Evolutionary conservation across 2,113 vertebrate genomes (phyloP).

Genomic region (Atractosteus spatula): DNA sequence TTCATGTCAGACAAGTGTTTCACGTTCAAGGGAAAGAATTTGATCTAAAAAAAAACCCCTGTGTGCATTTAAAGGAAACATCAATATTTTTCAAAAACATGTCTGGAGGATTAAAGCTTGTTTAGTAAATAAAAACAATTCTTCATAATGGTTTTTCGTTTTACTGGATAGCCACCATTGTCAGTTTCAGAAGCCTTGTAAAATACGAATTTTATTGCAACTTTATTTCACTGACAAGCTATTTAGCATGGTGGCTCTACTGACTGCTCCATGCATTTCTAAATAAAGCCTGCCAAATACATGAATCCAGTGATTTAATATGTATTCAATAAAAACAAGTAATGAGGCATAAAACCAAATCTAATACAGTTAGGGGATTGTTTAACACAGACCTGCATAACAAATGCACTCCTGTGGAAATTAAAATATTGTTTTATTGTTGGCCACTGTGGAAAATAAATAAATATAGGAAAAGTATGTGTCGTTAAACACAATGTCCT

Average conservation of each 20-base stretch:
- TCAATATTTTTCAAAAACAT: no score
- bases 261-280: constrained; percentile 9
- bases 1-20: no score
- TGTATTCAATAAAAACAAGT: constrained; percentile 32
- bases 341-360: constrained; percentile 24
- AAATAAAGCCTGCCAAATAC: constrained; percentile 8
- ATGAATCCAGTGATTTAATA: constrained; percentile 23
- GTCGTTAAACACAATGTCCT: constrained; percentile 3
- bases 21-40: no score
- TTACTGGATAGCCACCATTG: constrained; percentile 11
- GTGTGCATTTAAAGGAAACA: no score
- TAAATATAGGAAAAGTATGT: constrained; percentile 3
- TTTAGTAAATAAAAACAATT: no score
- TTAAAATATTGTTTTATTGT: constrained; percentile 17
- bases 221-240: constrained; percentile 21
- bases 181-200: constrained; percentile 10
- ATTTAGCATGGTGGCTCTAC: constrained; percentile 13
- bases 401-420: constrained; percentile 15
- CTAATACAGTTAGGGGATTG: constrained; percentile 20
- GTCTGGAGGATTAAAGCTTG: no score
- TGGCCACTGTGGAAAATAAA: constrained; percentile 11
- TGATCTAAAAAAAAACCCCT: no score
- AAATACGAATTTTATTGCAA: constrained; percentile 27
- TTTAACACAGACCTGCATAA: constrained; percentile 14
- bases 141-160: constrained; percentile 1